These are phyloP conservation scores for Siniperca knerii DNA, from an alignment of 2,113 vertebrate genomes.

Conservation along the genomic window DNA sequence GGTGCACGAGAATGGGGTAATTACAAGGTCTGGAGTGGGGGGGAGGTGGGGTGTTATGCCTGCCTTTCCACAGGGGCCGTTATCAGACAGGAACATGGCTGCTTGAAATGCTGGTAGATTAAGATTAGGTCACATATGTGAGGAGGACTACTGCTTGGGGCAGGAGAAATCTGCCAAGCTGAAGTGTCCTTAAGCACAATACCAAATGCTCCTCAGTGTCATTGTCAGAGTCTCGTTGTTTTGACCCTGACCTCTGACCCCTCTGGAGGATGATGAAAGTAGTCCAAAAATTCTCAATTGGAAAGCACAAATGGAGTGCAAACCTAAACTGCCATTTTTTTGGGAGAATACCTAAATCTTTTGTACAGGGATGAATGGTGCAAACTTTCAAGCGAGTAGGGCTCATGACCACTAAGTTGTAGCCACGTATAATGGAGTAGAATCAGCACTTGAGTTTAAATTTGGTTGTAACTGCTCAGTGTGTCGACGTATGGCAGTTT, in stretches of 20 bases:
- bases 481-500: too few species aligned
- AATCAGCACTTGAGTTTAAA: background rate
- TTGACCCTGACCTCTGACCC: constrained; percentile 15
- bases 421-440: too few species aligned
- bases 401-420: background rate
- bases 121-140: constrained; percentile 42
- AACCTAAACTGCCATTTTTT: too few species aligned
- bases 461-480: background rate
- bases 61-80: constrained; percentile 34
- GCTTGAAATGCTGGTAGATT: constrained; percentile 37
- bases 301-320: background rate
- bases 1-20: constrained; percentile 31
- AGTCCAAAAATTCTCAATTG: background rate
- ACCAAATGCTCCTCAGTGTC: background rate
- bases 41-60: constrained; percentile 20
- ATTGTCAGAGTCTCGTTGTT: background rate
- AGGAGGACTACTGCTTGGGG: background rate
- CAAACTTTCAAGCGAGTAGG: background rate
- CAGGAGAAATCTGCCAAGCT: background rate
- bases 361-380: background rate
- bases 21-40: constrained; percentile 55
- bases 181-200: constrained; percentile 25
- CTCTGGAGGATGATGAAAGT: background rate
- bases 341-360: background rate
- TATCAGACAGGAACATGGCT: constrained; percentile 60